Evolutionary conservation across 2,113 vertebrate species (phyloP), one percentile per base, ranked within the genome.

Genomic region (Lampris megalopsis): DNA sequence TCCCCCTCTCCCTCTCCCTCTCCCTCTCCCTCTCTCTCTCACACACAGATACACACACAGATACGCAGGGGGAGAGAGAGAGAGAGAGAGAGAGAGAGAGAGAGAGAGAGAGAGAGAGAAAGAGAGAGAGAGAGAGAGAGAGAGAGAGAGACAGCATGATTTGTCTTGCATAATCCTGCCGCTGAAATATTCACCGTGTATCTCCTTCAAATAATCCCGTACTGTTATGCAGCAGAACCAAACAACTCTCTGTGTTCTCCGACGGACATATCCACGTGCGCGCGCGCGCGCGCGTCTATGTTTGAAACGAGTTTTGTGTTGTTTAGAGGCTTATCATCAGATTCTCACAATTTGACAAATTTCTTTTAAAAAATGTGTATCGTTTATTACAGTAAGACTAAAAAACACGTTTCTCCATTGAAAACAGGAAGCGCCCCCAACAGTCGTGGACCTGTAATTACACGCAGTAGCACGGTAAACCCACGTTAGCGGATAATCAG

Each of bases 131-230:
- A 45, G 41, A 57, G 42, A 56, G 49, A 9, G 42, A n/a, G 37
- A 9, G 49, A 40, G 49, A 11, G 49, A n/a, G 13, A 8, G 42
- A 9, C 6, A 35, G 42, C 81, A 63, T 65, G 56, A 52, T 1
- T 59, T 38, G 80, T 71, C 69, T 63, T 88, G 68, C 59, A 68
- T 84, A 89, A 88, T 68, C 2, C 0, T 58, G 54, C 77, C 38
- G 71, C 61, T 78, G 37, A 77, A 84, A 80, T 71, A 83, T 85
- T 78, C 67, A 71, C 66, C 50, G 62, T 63, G 48, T 3, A 38
- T 73, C 53, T 70, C 42, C 52, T 70, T 60, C 24, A 41, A 57
- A 11, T 58, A 2, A 75, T 3, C 69, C 54, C 42, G 58, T 40
- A 54, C 49, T 77, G 42, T 63, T 69, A 59, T 13, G 9, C 36